Evolutionary conservation across 2,888 invertebrate species (phyloP).

Genomic region (Clanis bilineata): DNA sequence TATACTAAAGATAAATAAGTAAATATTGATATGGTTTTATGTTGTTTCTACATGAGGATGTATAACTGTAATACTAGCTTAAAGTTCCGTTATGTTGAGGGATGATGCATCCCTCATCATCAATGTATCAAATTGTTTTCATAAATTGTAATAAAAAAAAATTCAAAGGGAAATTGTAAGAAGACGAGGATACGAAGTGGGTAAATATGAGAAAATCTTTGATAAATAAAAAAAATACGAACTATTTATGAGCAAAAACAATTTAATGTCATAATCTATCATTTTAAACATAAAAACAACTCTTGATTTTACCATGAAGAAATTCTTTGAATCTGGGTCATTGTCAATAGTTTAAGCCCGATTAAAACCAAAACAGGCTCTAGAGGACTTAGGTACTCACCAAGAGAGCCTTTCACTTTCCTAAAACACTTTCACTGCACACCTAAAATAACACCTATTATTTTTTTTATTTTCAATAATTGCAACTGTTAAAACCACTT

Average conservation of each 20-base stretch:
- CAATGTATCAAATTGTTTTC: not conserved
- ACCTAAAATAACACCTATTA: constrained; percentile 24
- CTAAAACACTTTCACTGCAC: constrained; percentile 71
- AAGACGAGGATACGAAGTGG: not conserved
- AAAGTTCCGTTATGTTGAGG: too few species aligned
- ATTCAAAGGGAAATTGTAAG: not conserved
- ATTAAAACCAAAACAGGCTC: constrained; percentile 52
- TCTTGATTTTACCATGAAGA: constrained; percentile 1
- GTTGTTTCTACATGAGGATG: too few species aligned
- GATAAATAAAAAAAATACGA: not conserved
- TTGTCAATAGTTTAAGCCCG: constrained; percentile 29
- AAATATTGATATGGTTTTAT: too few species aligned
- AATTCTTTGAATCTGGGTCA: constrained; percentile 24
- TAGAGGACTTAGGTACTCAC: constrained; percentile 53
- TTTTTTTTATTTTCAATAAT: constrained; percentile 7
- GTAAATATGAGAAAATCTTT: not conserved
- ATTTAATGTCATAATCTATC: not conserved
- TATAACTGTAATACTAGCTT: too few species aligned
- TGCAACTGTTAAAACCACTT: constrained; percentile 20
- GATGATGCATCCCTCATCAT: too few species aligned
- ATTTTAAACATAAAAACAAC: not conserved
- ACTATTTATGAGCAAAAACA: not conserved
- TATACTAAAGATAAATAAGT: too few species aligned
- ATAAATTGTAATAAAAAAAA: not conserved
- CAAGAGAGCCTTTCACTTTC: constrained; percentile 71